Conservation (phyloP, 2,113 vertebrate species). For the Neolamprologus hecqui region DNA sequence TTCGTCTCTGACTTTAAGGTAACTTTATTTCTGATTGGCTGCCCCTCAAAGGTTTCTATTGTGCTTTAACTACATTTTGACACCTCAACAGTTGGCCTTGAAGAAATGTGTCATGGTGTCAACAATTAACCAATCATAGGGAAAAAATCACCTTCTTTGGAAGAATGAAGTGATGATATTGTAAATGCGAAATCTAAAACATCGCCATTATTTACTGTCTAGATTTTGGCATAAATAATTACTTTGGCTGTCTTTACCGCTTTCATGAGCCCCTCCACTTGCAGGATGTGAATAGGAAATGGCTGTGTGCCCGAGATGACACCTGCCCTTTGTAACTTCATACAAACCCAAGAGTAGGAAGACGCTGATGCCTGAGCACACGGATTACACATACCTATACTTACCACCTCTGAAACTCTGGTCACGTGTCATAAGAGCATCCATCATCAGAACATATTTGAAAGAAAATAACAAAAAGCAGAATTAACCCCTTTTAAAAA, state of each 20-base stretch:
- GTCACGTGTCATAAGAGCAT: not conserved
- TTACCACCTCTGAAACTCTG: not conserved
- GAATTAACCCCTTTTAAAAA: not conserved
- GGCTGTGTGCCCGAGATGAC: not conserved
- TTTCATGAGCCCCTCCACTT: not conserved
- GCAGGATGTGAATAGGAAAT: not conserved
- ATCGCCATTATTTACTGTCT: not conserved
- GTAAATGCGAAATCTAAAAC: not conserved
- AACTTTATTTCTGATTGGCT: not conserved
- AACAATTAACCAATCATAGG: not conserved
- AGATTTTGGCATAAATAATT: not conserved
- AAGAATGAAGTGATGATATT: not conserved
- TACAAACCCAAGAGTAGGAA: not conserved
- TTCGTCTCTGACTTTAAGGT: accelerated
- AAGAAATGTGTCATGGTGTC: not conserved
- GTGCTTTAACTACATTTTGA: not conserved
- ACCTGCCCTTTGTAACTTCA: not conserved
- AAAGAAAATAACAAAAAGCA: not conserved
- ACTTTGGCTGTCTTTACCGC: not conserved
- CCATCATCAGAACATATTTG: not conserved
- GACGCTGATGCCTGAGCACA: not conserved
- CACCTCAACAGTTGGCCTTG: not conserved
- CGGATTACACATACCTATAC: not conserved
- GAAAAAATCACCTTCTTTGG: not conserved
- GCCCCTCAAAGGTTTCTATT: not conserved